Percentiles rank a stretch among this genome's conserved stretches.
Evolutionary conservation across 1,140 invertebrate species (phyloP).

Genomic region (Achroia grisella): DNA sequence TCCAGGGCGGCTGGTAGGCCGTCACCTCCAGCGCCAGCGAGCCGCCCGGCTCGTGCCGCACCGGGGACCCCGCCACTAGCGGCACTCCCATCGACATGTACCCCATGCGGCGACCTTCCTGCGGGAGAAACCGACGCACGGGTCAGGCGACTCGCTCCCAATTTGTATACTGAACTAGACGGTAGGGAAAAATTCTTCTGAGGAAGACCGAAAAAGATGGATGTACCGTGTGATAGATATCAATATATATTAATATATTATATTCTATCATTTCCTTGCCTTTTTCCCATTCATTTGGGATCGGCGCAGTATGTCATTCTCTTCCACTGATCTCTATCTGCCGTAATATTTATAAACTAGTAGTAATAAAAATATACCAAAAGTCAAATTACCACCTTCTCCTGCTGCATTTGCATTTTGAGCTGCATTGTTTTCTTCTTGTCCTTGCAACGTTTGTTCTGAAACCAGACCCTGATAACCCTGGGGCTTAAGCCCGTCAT

Average conservation of each 20-base stretch:
- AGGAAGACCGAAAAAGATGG: too few relatives aligned
- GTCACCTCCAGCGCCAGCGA: conserved; percentile 89
- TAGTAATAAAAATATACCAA: conserved; percentile 2
- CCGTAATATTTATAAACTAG: too few relatives aligned
- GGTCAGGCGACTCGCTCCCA: too few relatives aligned
- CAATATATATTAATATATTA: too few relatives aligned
- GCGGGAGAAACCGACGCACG: neutral
- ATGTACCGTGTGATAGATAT: too few relatives aligned
- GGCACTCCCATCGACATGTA: conserved; percentile 97
- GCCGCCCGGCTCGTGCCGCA: conserved; percentile 92
- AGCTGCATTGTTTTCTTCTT: conserved; percentile 98
- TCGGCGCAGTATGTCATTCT: too few relatives aligned
- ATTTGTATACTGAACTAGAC: too few relatives aligned
- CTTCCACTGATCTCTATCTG: too few relatives aligned
- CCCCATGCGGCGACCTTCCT: conserved; percentile 92
- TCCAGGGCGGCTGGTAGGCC: conserved; percentile 98
- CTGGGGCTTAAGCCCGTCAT: conserved; percentile 97
- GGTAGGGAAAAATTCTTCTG: too few relatives aligned
- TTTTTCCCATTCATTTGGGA: too few relatives aligned
- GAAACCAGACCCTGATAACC: conserved; percentile 98
- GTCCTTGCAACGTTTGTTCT: conserved; percentile 99
- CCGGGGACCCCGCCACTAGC: conserved; percentile 96
- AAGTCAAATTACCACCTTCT: conserved; percentile 84
- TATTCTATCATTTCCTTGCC: too few relatives aligned
- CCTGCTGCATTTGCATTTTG: conserved; percentile 97